Evolutionary conservation across 2,113 vertebrate species (phyloP).

Genomic region (Caloenas nicobarica): DNA sequence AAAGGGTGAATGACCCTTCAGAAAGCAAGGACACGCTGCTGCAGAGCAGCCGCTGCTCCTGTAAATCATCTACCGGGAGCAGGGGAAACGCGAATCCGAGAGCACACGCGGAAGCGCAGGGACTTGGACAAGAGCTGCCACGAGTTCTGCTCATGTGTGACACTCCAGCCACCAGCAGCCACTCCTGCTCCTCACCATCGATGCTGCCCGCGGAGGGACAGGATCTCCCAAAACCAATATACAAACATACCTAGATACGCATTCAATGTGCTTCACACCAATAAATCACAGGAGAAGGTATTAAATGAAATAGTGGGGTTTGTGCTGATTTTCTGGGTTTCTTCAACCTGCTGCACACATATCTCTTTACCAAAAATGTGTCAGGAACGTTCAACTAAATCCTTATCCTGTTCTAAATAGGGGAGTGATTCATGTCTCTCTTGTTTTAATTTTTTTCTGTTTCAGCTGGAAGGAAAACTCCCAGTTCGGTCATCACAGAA

Average conservation of each 20-base stretch:
- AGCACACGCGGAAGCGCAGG: neutral
- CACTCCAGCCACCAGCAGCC: accelerated
- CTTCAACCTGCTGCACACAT: neutral
- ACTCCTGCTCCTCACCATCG: neutral
- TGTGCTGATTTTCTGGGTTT: neutral
- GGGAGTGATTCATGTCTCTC: neutral
- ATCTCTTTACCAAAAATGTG: neutral
- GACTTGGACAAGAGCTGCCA: neutral
- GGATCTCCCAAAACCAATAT: neutral
- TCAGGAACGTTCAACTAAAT: neutral
- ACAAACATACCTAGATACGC: neutral
- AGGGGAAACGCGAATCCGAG: neutral
- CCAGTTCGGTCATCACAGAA: neutral
- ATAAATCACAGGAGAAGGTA: neutral
- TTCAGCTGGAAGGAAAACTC: neutral
- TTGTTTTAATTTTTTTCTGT: neutral
- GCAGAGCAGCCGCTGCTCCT: neutral
- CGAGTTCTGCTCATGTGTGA: neutral
- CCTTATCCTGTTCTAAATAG: neutral
- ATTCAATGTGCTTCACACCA: neutral
- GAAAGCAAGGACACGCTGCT: neutral
- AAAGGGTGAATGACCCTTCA: neutral
- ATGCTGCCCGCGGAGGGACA: accelerated
- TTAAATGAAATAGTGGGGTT: neutral
- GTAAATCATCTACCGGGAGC: conserved; percentile 30